phyloP scores from a whole-genome alignment of 2,113 vertebrate species.

The Albula goreensis region DNA sequence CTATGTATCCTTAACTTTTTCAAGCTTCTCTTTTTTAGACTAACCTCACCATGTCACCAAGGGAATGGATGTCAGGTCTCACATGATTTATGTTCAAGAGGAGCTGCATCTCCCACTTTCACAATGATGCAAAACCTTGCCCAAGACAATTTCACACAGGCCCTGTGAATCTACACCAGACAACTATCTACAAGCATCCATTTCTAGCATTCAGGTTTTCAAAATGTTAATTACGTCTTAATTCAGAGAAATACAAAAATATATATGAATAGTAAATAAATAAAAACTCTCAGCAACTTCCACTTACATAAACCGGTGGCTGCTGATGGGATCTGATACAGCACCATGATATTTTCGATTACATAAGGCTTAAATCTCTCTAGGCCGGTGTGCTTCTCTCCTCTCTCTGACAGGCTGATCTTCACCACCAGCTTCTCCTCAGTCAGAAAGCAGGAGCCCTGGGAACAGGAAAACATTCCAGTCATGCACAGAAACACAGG shows the following conservation, averaged over 20 bases:
- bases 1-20: too few relatives aligned
- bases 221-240: too few relatives aligned
- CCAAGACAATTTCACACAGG: too few relatives aligned
- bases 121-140: not conserved
- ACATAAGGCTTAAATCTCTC: conserved; percentile 90
- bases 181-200: too few relatives aligned
- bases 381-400: conserved; percentile 80
- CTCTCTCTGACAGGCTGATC: conserved; percentile 83
- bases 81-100: not conserved
- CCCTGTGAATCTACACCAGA: too few relatives aligned
- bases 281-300: not conserved
- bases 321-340: conserved; percentile 75
- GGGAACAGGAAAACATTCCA: conserved; percentile 42
- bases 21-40: not conserved
- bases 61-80: not conserved
- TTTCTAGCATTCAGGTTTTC: too few relatives aligned
- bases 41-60: not conserved
- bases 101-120: not conserved
- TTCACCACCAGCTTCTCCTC: conserved; percentile 79
- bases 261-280: too few relatives aligned
- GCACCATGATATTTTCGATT: conserved; percentile 89
- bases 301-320: conserved; percentile 67
- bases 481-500: conserved; percentile 30
- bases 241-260: too few relatives aligned
- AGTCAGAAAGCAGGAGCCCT: conserved; percentile 81